Conservation (phyloP, 2,797 vertebrate genomes). For the Crypturellus tataupa region DNA sequence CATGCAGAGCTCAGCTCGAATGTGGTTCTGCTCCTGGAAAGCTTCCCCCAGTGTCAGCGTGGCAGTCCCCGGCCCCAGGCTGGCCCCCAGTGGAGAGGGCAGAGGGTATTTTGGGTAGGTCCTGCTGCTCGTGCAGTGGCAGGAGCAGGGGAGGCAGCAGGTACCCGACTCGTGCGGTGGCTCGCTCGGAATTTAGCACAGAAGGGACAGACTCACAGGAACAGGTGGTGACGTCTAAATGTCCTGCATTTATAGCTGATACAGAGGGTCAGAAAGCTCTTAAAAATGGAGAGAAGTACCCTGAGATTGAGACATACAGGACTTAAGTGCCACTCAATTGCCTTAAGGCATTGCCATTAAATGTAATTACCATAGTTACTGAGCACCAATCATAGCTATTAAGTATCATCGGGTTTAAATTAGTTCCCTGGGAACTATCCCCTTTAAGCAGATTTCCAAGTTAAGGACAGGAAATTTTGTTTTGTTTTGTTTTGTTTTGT, state of each 20-base stretch:
- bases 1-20: conserved; percentile 1
- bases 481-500: conserved; percentile 17
- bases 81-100: background rate
- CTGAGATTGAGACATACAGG: conserved; percentile 72
- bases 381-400: conserved; percentile 75
- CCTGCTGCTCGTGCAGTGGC: background rate
- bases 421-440: conserved; percentile 75
- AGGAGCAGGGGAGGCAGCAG: background rate
- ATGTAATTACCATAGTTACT: conserved; percentile 77
- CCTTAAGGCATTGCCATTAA: conserved; percentile 75
- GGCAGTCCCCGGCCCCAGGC: background rate
- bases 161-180: background rate
- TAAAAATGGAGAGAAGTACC: conserved; percentile 67
- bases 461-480: conserved; percentile 67
- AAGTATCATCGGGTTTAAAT: conserved; percentile 75
- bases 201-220: conserved; percentile 34
- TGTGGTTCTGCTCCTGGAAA: conserved; percentile 10
- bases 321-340: conserved; percentile 77
- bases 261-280: conserved; percentile 53
- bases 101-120: conserved; percentile 49
- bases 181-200: conserved; percentile 16
- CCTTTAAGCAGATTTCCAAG: conserved; percentile 57
- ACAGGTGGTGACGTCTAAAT: conserved; percentile 45
- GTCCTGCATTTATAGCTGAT: conserved; percentile 42
- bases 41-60: background rate